These are phyloP conservation scores for Porphyrio hochstetteri DNA, from an alignment of 2,113 vertebrate species.

Conservation along the genomic window DNA sequence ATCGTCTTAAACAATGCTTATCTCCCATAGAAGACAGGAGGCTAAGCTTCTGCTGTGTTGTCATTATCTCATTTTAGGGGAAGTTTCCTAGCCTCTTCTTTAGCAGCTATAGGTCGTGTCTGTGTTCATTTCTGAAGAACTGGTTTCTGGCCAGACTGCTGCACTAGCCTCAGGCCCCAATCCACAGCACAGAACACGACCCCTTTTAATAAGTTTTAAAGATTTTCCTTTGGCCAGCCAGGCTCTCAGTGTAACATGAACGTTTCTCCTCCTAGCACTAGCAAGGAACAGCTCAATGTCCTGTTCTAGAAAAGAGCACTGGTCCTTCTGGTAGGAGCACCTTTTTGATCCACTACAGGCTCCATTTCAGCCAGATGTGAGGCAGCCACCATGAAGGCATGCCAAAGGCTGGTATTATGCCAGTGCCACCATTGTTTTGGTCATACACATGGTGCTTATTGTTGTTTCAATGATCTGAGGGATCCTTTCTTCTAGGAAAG, in stretches of 20 bases:
- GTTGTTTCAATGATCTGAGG: background rate
- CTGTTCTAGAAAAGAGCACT: background rate
- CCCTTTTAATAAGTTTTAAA: background rate
- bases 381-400: background rate
- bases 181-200: background rate
- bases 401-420: background rate
- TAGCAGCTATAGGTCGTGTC: background rate
- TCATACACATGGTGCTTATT: rapidly evolving
- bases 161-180: background rate
- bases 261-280: background rate
- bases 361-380: background rate
- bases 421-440: background rate
- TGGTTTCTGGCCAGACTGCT: constrained; percentile 14
- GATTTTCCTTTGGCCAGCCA: background rate
- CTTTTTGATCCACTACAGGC: background rate
- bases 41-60: background rate
- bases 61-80: rapidly evolving
- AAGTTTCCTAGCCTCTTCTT: background rate
- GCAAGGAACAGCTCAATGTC: background rate
- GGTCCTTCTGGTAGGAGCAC: background rate
- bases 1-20: background rate
- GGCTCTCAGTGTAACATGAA: background rate
- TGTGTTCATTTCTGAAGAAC: background rate
- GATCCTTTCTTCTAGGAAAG: background rate
- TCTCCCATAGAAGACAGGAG: background rate